Base-by-base conservation (phyloP, 2,888 invertebrate genomes). In the Spodoptera littoralis region DNA sequence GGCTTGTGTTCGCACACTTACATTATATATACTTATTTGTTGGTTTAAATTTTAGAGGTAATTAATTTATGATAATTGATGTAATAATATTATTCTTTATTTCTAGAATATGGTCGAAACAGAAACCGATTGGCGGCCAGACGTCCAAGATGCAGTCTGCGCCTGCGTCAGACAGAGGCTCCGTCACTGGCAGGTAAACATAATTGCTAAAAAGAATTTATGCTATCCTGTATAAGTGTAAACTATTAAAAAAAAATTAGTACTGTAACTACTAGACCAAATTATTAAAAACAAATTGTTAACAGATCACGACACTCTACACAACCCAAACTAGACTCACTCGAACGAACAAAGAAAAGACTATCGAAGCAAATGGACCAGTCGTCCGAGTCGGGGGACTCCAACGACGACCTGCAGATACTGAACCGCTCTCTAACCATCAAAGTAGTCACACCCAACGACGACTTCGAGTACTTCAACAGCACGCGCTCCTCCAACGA, bases 391-490 rank as follows among this genome's bases (percentile, higher is more conserved):
- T 92, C 95, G 0, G 93, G 83, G 2, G 93, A 92, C 71, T 94
- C 94, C 1, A 92, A 94, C 71, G 95, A 95, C 41, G 95, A 95
- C 66, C 89, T 95, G 22, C 94, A 95, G 50, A 81, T 89, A 3
- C 81, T 95, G 8, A 95, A 92, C 84, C 93, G 95, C 22, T 95
- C 96, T 0, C 88, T 95, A 60, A 91, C 95, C 6, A 86, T 96
- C 52, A 95, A 95, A 81, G 95, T 96, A 61, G 90, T 93, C 65
- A 77, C 95, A n/a, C 95, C 95, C 42, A 92, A 92, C 52, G 96
- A 96, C 87, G 95, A 96, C 81, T 96, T 96, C 81, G 95, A 95
- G 64, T 96, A 96, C 81, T 96, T 96, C 83, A 95, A 95, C 53
- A 94, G 90, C 2, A 65, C 85, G 0, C 86, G 91, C 1, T 90